Conservation (phyloP, 2,113 vertebrate species). For the Perca flavescens region DNA sequence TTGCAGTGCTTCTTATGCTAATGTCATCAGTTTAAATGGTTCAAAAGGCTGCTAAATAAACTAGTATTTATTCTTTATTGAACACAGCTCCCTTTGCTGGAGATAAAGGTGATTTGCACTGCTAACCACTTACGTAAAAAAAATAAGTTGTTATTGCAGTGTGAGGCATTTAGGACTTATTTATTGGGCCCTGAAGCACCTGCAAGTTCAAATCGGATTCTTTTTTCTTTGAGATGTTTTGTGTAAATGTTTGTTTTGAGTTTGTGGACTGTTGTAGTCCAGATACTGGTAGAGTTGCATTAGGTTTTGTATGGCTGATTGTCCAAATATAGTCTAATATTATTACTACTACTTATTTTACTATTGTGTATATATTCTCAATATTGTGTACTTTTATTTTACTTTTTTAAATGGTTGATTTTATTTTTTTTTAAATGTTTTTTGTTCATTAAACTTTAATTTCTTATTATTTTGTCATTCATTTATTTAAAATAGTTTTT, state of each 20-base stretch:
- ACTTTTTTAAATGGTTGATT: background rate
- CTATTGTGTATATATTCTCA: background rate
- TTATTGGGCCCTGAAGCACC: background rate
- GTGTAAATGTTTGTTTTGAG: background rate
- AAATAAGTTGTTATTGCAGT: background rate
- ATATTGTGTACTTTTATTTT: too few species aligned
- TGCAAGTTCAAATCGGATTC: background rate
- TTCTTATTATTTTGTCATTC: background rate
- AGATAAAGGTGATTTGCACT: background rate
- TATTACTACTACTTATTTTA: too few species aligned
- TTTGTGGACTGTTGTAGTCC: background rate
- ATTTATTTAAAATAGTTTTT: background rate
- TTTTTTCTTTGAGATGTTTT: background rate
- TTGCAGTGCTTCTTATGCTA: background rate
- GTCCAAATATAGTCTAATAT: background rate
- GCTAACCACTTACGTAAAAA: background rate
- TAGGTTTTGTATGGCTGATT: background rate
- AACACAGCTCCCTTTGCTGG: conserved; percentile 59
- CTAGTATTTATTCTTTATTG: background rate
- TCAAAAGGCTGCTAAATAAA: background rate
- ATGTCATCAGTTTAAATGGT: conserved; percentile 9
- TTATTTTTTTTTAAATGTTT: background rate
- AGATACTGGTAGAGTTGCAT: background rate
- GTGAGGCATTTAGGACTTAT: background rate
- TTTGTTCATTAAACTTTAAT: background rate